A percentile compares a stretch with the other conserved stretches of the same genome.
Evolutionary conservation across 2,888 invertebrate species (phyloP).

Genomic region (Tethea ocularis): DNA sequence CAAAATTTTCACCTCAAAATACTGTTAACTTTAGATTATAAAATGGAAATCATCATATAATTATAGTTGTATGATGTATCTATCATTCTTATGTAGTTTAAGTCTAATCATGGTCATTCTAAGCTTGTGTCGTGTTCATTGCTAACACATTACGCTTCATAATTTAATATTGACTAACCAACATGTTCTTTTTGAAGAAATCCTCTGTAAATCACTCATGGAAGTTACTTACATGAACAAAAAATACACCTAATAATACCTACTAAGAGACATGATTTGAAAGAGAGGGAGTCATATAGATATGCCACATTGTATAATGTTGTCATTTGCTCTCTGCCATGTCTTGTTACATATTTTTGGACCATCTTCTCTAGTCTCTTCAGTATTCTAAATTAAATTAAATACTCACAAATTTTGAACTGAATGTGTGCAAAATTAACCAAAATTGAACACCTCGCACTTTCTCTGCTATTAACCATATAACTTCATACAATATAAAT

Average conservation of each 20-base stretch:
- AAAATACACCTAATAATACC: too few species aligned
- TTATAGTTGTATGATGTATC: slow-evolving; percentile 16
- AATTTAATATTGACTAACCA: slow-evolving; percentile 51
- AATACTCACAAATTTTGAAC: background rate
- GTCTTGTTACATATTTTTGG: background rate
- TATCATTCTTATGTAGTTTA: slow-evolving; percentile 28
- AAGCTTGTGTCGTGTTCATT: slow-evolving; percentile 66
- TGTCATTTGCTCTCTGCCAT: background rate
- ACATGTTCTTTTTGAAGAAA: slow-evolving; percentile 25
- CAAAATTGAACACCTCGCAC: too few species aligned
- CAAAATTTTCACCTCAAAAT: slow-evolving; percentile 12
- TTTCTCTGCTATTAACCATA: background rate
- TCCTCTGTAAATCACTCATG: slow-evolving; percentile 16
- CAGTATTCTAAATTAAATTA: background rate
- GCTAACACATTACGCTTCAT: slow-evolving; percentile 70
- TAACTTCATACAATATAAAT: background rate
- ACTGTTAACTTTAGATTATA: background rate
- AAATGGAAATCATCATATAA: slow-evolving; percentile 3
- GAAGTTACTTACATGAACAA: slow-evolving; percentile 15
- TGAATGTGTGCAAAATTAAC: too few species aligned
- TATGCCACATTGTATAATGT: background rate
- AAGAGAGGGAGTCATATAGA: background rate
- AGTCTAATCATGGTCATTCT: slow-evolving; percentile 41
- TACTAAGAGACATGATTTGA: background rate
- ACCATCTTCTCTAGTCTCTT: background rate